phyloP scores from a whole-genome alignment of 92 coral and sea anemone species.

The Umimayanthus kanabou region DNA sequence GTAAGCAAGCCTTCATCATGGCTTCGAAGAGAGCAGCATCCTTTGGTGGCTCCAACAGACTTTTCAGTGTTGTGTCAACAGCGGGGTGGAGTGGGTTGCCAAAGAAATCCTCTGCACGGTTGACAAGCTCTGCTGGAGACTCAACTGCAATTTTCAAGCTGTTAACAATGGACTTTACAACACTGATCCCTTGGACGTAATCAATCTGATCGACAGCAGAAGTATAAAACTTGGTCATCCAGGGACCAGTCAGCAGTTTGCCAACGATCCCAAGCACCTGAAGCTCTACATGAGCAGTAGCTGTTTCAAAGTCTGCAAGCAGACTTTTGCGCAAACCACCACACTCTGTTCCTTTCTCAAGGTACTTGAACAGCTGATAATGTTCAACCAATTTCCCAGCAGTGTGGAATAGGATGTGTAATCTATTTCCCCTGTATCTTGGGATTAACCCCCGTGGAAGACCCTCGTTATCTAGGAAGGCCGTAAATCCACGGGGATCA shows the following conservation, averaged over 20 bases:
- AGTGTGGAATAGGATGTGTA: background rate
- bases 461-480: too few relatives aligned
- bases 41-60: background rate
- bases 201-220: background rate
- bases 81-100: constrained; percentile 1
- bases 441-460: too few relatives aligned
- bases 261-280: background rate
- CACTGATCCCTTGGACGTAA: background rate
- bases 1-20: background rate
- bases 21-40: background rate
- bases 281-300: background rate
- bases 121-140: background rate
- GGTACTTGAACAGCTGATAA: background rate
- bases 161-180: background rate
- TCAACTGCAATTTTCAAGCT: background rate
- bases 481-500: too few relatives aligned
- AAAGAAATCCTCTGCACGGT: background rate
- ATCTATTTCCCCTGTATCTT: too few relatives aligned
- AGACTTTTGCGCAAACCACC: background rate
- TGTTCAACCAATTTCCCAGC: background rate
- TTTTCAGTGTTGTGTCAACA: background rate
- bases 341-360: background rate
- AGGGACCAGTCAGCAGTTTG: background rate
- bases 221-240: background rate
- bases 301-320: background rate